These are phyloP conservation scores for Daboia siamensis DNA, from an alignment of 2,113 vertebrate species.

Conservation along the genomic window DNA sequence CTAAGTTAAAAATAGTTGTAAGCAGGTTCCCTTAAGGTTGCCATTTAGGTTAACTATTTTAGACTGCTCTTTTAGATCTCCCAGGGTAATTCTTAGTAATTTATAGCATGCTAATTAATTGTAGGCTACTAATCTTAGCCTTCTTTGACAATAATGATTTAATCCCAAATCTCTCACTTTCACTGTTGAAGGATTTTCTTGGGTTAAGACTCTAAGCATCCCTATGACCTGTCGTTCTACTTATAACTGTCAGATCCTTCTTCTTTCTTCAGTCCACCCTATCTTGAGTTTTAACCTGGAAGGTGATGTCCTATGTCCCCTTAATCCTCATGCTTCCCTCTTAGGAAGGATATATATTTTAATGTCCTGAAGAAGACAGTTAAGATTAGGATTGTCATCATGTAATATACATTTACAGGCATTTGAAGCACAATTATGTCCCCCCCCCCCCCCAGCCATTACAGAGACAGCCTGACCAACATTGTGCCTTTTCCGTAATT, in stretches of 20 bases:
- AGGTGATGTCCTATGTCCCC: neutral
- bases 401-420: rapidly evolving
- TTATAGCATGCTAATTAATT: neutral
- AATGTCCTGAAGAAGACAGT: neutral
- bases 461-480: neutral
- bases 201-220: neutral
- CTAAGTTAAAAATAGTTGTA: neutral
- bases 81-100: neutral
- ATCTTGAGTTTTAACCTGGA: neutral
- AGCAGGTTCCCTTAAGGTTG: neutral
- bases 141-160: neutral
- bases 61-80: neutral
- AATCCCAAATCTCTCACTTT: neutral
- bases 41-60: neutral
- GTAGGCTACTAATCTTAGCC: neutral
- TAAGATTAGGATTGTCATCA: rapidly evolving
- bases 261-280: neutral
- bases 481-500: neutral
- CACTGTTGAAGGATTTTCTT: neutral
- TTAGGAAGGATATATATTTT: neutral
- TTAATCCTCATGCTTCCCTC: neutral
- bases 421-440: neutral
- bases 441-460: neutral
- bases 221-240: neutral
- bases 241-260: neutral